Percentiles rank a stretch among this genome's conserved stretches.
phyloP scores from a whole-genome alignment of 2,888 invertebrate genomes.

The Candidula unifasciata region DNA sequence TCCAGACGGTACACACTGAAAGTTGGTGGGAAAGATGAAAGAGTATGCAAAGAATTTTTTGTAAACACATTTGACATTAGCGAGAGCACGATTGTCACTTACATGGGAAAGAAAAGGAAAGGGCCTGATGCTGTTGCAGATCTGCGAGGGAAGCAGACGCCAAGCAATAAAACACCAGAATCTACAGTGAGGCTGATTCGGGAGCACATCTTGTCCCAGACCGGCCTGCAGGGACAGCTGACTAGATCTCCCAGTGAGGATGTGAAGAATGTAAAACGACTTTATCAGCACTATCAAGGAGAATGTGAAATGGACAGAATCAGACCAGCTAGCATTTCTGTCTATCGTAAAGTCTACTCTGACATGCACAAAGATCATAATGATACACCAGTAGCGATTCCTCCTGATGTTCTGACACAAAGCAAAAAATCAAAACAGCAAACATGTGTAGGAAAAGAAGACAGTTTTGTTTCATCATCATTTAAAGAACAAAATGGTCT shows the following conservation, averaged over 20 bases:
- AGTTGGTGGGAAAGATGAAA: slow-evolving; percentile 36
- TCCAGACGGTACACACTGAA: slow-evolving; percentile 34
- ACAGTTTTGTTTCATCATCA: neutral
- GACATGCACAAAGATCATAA: slow-evolving; percentile 45
- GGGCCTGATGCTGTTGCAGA: slow-evolving; percentile 41
- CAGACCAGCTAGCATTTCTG: slow-evolving; percentile 44
- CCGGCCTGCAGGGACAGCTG: slow-evolving; percentile 40
- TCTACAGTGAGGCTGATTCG: slow-evolving; percentile 20
- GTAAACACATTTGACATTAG: slow-evolving; percentile 48
- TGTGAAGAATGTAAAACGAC: slow-evolving; percentile 35
- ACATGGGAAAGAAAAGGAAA: slow-evolving; percentile 48
- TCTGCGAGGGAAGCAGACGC: slow-evolving; percentile 40
- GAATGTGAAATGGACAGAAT: slow-evolving; percentile 37
- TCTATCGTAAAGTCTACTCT: slow-evolving; percentile 42
- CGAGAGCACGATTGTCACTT: slow-evolving; percentile 46
- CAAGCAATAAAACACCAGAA: slow-evolving; percentile 45
- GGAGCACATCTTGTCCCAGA: slow-evolving; percentile 49
- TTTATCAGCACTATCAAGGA: slow-evolving; percentile 39
- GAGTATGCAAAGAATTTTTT: slow-evolving; percentile 53
- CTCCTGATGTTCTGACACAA: slow-evolving; percentile 15
- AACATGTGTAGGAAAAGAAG: neutral
- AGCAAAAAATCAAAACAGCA: slow-evolving; percentile 10
- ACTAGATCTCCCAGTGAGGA: neutral
- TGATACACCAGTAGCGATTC: slow-evolving; percentile 27
- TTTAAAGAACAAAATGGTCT: neutral